Percentiles rank a stretch among this genome's conserved stretches.
These are phyloP conservation scores for Metellina segmentata DNA, from an alignment of 2,888 invertebrate species.

Conservation along the genomic window DNA sequence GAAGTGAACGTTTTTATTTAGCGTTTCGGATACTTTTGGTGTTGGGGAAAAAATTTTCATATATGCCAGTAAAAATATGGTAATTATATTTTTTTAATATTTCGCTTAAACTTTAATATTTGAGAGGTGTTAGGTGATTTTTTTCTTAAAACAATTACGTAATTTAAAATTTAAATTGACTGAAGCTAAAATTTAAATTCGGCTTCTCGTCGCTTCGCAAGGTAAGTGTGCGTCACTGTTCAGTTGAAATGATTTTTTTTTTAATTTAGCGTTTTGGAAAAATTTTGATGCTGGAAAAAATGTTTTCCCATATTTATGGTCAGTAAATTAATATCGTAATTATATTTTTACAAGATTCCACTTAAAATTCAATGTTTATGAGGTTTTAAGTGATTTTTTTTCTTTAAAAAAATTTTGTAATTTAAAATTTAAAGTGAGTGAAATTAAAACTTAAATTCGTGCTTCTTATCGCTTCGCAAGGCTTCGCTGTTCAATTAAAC, in stretches of 20 bases:
- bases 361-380: neutral
- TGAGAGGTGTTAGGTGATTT: no score
- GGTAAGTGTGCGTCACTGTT: neutral
- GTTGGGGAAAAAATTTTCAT: no score
- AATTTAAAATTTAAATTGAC: neutral
- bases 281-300: neutral
- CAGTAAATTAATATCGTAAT: neutral
- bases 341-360: neutral
- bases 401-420: no score
- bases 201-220: conserved; percentile 38
- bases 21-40: neutral
- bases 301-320: no score
- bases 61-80: neutral
- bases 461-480: no score
- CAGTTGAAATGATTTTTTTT: neutral
- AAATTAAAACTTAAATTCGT: no score
- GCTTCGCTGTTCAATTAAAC: no score
- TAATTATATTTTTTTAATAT: neutral
- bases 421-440: no score
- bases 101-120: no score
- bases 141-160: neutral
- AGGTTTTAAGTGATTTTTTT: neutral
- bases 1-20: neutral
- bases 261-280: neutral
- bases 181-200: no score